Percentiles rank a stretch among this genome's conserved stretches.
Conservation (phyloP, 2,797 vertebrate species). For the Miichthys miiuy region DNA sequence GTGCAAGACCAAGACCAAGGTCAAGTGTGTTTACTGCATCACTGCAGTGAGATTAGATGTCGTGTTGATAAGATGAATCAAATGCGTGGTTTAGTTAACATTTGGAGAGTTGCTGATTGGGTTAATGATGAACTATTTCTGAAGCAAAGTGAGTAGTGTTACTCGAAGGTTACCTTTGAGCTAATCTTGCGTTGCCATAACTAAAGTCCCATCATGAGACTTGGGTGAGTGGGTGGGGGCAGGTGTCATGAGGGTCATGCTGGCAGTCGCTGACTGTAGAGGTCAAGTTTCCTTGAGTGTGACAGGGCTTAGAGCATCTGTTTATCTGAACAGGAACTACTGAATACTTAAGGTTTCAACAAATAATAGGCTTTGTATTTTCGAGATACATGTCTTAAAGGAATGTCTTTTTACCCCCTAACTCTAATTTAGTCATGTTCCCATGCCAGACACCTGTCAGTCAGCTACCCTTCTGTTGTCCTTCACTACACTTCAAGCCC, state of each 20-base stretch:
- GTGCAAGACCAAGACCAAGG: constrained; percentile 19
- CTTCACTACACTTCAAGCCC: constrained; percentile 12
- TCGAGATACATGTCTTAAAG: neutral
- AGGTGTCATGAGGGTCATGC: constrained; percentile 14
- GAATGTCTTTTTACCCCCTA: neutral
- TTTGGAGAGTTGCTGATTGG: constrained; percentile 15
- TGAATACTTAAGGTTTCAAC: constrained; percentile 3
- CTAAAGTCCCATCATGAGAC: constrained; percentile 33
- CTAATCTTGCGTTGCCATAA: constrained; percentile 64
- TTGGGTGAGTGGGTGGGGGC: neutral
- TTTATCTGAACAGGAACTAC: constrained; percentile 10
- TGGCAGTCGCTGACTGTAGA: constrained; percentile 29
- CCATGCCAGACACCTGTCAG: constrained; percentile 3
- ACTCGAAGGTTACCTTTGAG: constrained; percentile 59
- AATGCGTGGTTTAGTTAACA: constrained; percentile 14
- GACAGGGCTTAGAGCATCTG: neutral
- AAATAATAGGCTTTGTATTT: neutral
- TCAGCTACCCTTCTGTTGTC: constrained; percentile 30
- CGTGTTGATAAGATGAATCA: constrained; percentile 24
- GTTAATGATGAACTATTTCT: constrained; percentile 68
- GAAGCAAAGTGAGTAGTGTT: constrained; percentile 32
- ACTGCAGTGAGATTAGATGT: constrained; percentile 27
- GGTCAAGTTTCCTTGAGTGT: constrained; percentile 44
- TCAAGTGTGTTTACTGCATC: constrained; percentile 20
- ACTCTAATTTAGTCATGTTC: constrained; percentile 8